Conservation (phyloP, 2,888 invertebrate species). For the Acanthosepion esculentum region DNA sequence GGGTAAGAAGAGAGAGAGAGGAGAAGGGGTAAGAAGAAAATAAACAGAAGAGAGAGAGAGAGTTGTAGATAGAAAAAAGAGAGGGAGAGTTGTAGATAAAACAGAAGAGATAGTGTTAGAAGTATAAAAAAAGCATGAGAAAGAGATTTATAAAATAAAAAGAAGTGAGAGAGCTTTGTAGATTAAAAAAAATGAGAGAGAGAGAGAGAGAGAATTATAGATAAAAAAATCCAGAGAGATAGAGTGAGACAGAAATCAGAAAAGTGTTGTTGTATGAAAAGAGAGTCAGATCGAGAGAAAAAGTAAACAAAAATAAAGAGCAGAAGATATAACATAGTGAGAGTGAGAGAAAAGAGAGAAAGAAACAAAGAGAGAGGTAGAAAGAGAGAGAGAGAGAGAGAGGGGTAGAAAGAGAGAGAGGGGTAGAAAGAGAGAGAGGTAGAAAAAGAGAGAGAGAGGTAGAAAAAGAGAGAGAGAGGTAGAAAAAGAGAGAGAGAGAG, state of each 20-base stretch:
- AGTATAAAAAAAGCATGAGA: background rate
- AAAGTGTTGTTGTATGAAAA: background rate
- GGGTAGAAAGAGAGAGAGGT: background rate
- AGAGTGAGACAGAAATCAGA: background rate
- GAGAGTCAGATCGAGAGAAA: background rate
- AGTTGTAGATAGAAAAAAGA: background rate
- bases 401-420: constrained; percentile 36
- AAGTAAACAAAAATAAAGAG: background rate
- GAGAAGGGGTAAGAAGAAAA: background rate
- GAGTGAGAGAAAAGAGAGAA: background rate
- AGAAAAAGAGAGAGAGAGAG: background rate
- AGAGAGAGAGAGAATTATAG: background rate
- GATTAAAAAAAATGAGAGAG: background rate
- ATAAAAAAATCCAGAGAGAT: background rate
- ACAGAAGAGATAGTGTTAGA: background rate
- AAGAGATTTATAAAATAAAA: background rate
- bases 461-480: background rate
- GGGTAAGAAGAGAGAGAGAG: background rate
- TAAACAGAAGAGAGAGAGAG: too few species aligned
- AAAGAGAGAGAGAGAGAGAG: background rate
- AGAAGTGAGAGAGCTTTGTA: background rate
- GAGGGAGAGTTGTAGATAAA: background rate
- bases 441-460: background rate
- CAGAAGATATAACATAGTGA: background rate
- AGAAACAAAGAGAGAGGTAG: background rate